phyloP scores from a whole-genome alignment of 2,888 invertebrate genomes.

The Drosophila emarginata region DNA sequence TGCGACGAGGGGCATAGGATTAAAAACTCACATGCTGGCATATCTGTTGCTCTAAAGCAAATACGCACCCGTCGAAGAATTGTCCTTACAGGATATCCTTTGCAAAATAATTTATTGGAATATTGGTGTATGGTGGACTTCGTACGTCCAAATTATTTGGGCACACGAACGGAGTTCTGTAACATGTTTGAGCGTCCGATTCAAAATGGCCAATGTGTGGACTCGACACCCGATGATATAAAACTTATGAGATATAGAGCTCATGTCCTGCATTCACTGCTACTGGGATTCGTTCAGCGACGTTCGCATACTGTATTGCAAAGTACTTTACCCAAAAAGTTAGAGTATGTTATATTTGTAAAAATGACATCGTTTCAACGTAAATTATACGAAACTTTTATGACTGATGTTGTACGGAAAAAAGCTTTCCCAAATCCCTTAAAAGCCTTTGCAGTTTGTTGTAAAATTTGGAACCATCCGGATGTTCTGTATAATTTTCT shows the following conservation, averaged over 20 bases:
- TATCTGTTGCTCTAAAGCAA: conserved; percentile 96
- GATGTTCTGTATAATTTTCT: conserved; percentile 95
- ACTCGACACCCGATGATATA: conserved; percentile 97
- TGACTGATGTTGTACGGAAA: conserved; percentile 94
- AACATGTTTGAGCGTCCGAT: conserved; percentile 99
- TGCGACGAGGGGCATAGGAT: conserved; percentile 99
- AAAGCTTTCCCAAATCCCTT: conserved; percentile 96
- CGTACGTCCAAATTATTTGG: conserved; percentile 97
- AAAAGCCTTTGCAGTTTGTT: conserved; percentile 98
- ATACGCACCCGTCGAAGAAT: conserved; percentile 96
- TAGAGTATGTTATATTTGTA: conserved; percentile 96
- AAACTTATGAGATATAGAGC: conserved; percentile 97
- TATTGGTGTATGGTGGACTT: conserved; percentile 99
- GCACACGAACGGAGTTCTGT: conserved; percentile 97
- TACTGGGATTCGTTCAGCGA: conserved; percentile 98
- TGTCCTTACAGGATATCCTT: conserved; percentile 98
- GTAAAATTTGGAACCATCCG: conserved; percentile 98
- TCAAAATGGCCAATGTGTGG: conserved; percentile 98
- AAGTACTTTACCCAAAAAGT: conserved; percentile 95
- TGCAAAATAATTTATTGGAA: conserved; percentile 98
- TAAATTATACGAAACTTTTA: conserved; percentile 94
- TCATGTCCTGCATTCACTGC: conserved; percentile 95
- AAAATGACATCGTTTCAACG: conserved; percentile 95
- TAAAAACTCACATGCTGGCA: conserved; percentile 98
- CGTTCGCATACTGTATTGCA: conserved; percentile 96